These are phyloP conservation scores for Leptinotarsa rubiginosa DNA, from an alignment of 2,888 invertebrate genomes.

Conservation along the genomic window DNA sequence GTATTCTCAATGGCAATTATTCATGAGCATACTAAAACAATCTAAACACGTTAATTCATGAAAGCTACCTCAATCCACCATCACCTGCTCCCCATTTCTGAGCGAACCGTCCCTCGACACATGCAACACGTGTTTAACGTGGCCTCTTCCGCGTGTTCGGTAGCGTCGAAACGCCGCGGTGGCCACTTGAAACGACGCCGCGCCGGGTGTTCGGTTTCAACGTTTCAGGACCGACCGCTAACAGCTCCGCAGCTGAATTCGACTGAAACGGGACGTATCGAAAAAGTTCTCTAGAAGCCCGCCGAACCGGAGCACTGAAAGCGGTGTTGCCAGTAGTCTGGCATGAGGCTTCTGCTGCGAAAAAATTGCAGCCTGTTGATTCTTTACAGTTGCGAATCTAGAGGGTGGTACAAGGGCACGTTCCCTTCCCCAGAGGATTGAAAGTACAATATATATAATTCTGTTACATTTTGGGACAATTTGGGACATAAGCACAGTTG, in stretches of 20 bases:
- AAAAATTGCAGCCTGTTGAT: no score
- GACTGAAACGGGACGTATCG: conserved; percentile 14
- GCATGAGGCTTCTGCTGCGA: no score
- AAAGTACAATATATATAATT: no score
- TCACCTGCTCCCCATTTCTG: conserved; percentile 5
- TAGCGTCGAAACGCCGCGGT: neutral
- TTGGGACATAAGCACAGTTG: no score
- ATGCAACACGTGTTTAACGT: conserved; percentile 13
- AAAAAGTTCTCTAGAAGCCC: conserved; percentile 4
- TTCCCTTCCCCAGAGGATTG: no score
- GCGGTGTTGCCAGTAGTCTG: conserved; percentile 1
- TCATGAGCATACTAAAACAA: neutral
- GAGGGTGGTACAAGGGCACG: no score
- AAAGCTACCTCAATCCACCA: conserved; percentile 10
- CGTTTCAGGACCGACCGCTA: conserved; percentile 10
- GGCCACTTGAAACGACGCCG: neutral
- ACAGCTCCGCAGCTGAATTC: conserved; percentile 21
- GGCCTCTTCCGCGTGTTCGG: neutral
- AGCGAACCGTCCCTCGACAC: neutral
- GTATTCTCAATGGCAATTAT: no score
- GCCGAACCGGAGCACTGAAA: neutral
- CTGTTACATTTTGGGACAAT: no score
- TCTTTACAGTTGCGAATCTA: no score
- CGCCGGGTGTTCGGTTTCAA: conserved; percentile 1
- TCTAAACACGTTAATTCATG: neutral